phyloP scores from a whole-genome alignment of 2,888 invertebrate species.

The Strigamia transsilvanica region DNA sequence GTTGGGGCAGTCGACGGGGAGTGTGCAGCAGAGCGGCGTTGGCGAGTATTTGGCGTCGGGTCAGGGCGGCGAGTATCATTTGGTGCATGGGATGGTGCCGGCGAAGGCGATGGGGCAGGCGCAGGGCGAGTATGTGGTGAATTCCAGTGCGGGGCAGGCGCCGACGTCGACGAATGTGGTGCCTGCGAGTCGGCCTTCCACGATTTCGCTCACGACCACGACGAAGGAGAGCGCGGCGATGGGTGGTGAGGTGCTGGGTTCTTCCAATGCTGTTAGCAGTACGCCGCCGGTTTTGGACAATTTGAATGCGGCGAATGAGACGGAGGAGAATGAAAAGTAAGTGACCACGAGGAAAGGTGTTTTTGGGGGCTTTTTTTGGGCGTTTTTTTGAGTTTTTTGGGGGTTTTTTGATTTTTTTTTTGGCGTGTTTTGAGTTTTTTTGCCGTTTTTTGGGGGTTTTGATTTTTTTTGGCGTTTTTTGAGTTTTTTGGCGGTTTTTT shows the following conservation, averaged over 20 bases:
- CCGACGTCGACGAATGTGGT: background rate
- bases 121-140: background rate
- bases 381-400: background rate
- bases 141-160: background rate
- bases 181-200: conserved; percentile 44
- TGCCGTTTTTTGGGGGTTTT: background rate
- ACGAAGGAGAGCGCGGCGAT: conserved; percentile 62
- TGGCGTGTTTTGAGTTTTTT: background rate
- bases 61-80: too few relatives aligned
- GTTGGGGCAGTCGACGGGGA: background rate
- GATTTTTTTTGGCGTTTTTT: background rate
- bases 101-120: background rate
- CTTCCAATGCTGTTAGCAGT: conserved; percentile 59
- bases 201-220: conserved; percentile 41
- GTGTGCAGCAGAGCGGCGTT: background rate
- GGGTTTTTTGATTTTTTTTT: background rate
- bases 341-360: background rate
- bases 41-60: background rate
- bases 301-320: conserved; percentile 61
- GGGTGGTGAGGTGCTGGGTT: conserved; percentile 65
- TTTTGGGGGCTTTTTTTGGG: background rate
- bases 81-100: background rate
- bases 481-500: background rate
- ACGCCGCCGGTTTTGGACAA: conserved; percentile 52
- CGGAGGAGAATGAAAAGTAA: conserved; percentile 66